Conservation (phyloP, 2,113 vertebrate genomes). For the Cepphus grylle region DNA sequence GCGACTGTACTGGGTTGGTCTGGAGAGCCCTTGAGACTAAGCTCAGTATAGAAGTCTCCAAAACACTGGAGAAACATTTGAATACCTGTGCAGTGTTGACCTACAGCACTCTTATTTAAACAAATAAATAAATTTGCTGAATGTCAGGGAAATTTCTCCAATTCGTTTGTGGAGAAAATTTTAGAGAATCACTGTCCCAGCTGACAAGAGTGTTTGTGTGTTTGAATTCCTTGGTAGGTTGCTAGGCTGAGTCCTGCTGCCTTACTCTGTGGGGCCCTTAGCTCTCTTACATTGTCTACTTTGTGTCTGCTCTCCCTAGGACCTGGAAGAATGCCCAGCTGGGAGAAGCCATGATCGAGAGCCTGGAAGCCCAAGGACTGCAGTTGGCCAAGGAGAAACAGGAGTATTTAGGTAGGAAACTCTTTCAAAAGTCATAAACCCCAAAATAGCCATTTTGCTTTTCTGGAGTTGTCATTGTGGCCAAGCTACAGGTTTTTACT, state of each 20-base stretch:
- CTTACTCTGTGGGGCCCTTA: neutral
- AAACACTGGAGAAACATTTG: neutral
- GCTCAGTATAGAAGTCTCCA: neutral
- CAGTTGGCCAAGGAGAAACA: constrained; percentile 98
- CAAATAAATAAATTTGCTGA: neutral
- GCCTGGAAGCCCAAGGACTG: constrained; percentile 94
- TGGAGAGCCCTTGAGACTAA: neutral
- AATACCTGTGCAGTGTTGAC: neutral
- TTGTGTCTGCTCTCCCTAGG: constrained; percentile 65
- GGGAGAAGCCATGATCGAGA: constrained; percentile 97
- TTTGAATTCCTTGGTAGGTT: neutral
- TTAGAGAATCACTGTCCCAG: neutral
- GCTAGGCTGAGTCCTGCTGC: neutral
- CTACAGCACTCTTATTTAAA: neutral
- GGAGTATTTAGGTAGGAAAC: constrained; percentile 88
- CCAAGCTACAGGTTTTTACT: neutral
- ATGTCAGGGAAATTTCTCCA: neutral
- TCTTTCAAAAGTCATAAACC: neutral
- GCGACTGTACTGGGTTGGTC: neutral
- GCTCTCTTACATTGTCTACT: neutral
- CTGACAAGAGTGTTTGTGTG: neutral
- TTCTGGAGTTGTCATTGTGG: neutral
- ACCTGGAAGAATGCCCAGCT: constrained; percentile 97
- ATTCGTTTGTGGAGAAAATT: neutral
- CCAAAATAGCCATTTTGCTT: neutral